A percentile compares a stretch with the other conserved stretches of the same genome.
Conservation (phyloP, 2,888 invertebrate genomes). For the Hypercompe scribonia region DNA sequence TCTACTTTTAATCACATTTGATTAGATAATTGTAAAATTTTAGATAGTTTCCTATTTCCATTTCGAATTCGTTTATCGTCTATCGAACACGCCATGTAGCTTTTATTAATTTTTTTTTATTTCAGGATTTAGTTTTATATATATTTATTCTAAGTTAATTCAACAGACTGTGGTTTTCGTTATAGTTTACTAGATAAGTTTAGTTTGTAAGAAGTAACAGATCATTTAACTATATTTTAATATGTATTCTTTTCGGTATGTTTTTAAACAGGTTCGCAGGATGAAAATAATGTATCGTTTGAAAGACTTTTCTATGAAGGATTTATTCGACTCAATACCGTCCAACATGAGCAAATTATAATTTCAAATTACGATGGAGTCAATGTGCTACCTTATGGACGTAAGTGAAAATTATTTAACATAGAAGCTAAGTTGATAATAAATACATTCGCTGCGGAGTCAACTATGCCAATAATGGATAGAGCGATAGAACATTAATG, state of each 20-base stretch:
- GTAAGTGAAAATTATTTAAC: slow-evolving; percentile 50
- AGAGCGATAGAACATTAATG: not conserved
- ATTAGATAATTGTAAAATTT: slow-evolving; percentile 14
- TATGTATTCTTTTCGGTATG: not conserved
- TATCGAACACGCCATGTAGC: not conserved
- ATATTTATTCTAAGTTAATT: slow-evolving; percentile 11
- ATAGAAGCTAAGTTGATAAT: not conserved
- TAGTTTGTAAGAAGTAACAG: not conserved
- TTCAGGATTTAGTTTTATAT: not conserved
- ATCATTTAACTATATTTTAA: not conserved
- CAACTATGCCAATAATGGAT: not conserved
- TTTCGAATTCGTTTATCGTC: not conserved
- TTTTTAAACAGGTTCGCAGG: slow-evolving; percentile 44
- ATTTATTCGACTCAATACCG: slow-evolving; percentile 49
- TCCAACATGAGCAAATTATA: slow-evolving; percentile 68
- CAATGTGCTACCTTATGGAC: slow-evolving; percentile 62
- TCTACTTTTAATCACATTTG: not conserved
- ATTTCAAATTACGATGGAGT: slow-evolving; percentile 60
- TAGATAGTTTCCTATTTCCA: not conserved
- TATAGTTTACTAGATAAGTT: slow-evolving; percentile 16
- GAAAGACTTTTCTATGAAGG: slow-evolving; percentile 70
- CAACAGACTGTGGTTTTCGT: slow-evolving; percentile 62
- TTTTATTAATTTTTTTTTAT: not conserved
- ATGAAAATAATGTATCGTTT: slow-evolving; percentile 55
- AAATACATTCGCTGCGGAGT: not conserved